A percentile compares a stretch with the other conserved stretches of the same genome.
These are phyloP conservation scores for Parus major DNA, from an alignment of 2,113 vertebrate species.

Conservation along the genomic window DNA sequence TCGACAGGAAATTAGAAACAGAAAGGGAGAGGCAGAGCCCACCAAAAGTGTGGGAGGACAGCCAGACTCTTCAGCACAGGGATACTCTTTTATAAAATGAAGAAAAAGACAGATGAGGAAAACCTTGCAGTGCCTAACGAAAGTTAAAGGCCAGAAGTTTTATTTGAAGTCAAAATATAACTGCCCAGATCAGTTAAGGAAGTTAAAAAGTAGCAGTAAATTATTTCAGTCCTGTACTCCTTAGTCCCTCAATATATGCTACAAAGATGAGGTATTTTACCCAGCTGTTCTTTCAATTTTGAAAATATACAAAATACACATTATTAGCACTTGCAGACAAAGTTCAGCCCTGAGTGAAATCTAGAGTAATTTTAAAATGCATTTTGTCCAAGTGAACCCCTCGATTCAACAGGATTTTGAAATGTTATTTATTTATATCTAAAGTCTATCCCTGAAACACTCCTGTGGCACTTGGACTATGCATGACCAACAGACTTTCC, in stretches of 20 bases:
- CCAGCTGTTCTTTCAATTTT: neutral
- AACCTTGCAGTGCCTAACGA: neutral
- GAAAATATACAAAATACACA: neutral
- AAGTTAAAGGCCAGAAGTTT: neutral
- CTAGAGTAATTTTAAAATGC: neutral
- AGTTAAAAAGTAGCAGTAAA: neutral
- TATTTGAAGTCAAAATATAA: neutral
- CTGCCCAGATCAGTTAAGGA: neutral
- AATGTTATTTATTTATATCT: neutral
- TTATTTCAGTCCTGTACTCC: neutral
- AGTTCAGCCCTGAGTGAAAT: neutral
- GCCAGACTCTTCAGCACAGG: rapidly evolving
- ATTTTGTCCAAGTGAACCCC: neutral
- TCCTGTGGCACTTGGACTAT: neutral
- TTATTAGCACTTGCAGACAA: neutral
- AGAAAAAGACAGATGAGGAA: neutral
- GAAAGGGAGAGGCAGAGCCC: neutral
- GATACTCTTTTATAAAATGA: neutral
- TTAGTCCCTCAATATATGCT: neutral
- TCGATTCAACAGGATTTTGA: neutral
- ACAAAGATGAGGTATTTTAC: neutral
- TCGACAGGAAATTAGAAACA: neutral
- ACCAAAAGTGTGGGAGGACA: neutral
- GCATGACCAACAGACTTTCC: neutral
- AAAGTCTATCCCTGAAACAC: neutral